Conservation (phyloP, 2,888 invertebrate species). For the Xestia rhomboidea region DNA sequence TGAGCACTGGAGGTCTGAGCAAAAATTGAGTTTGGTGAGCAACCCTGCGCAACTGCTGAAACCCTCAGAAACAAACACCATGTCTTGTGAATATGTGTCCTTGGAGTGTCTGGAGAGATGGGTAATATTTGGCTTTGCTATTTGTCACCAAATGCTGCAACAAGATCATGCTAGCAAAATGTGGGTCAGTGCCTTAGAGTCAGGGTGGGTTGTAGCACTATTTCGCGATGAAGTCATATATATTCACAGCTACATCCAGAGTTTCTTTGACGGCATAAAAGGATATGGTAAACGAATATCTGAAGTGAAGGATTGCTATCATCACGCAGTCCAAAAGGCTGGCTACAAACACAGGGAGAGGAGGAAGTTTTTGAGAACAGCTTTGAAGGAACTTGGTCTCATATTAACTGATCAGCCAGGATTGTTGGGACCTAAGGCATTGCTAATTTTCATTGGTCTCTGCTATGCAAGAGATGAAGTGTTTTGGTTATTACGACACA, state of each 20-base stretch:
- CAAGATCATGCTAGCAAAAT: conserved; percentile 96
- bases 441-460: conserved; percentile 98
- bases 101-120: conserved; percentile 98
- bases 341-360: conserved; percentile 98
- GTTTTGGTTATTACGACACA: conserved; percentile 98
- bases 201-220: conserved; percentile 97
- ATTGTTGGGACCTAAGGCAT: conserved; percentile 98
- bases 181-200: conserved; percentile 97
- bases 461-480: conserved; percentile 99
- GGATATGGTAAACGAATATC: conserved; percentile 97
- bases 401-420: conserved; percentile 99
- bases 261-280: conserved; percentile 98
- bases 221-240: conserved; percentile 99
- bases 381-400: conserved; percentile 97
- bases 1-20: conserved; percentile 98
- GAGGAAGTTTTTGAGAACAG: conserved; percentile 98
- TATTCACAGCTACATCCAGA: conserved; percentile 97
- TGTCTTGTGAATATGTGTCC: conserved; percentile 99
- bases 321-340: conserved; percentile 96
- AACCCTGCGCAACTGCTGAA: conserved; percentile 98
- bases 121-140: conserved; percentile 98
- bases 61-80: conserved; percentile 98
- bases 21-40: conserved; percentile 97
- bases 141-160: conserved; percentile 97
- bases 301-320: conserved; percentile 99